These are phyloP conservation scores for Halcyon smyrnensis DNA, from an alignment of 2,797 vertebrate genomes.

Conservation along the genomic window DNA sequence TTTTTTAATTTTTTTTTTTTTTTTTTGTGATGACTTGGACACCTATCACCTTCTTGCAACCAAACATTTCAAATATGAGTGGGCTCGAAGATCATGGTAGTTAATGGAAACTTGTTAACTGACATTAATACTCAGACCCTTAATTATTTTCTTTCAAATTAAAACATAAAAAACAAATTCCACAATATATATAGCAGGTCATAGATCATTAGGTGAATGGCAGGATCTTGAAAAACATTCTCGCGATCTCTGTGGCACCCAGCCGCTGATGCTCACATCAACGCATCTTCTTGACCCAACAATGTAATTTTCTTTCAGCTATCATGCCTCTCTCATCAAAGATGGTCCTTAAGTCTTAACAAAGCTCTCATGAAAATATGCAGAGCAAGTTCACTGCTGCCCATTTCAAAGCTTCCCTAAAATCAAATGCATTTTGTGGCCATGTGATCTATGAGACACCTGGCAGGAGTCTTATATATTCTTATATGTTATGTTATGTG, in stretches of 20 bases:
- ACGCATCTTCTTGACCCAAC: neutral
- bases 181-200: neutral
- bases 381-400: neutral
- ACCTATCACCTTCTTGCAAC: neutral
- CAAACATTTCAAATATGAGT: neutral
- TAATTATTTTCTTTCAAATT: neutral
- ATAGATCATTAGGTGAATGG: fast-evolving
- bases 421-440: neutral
- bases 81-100: neutral
- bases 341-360: neutral
- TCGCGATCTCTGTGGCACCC: neutral
- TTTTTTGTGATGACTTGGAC: neutral
- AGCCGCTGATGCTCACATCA: neutral
- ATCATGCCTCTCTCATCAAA: neutral
- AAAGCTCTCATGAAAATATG: neutral
- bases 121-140: neutral
- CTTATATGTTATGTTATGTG: neutral
- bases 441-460: neutral
- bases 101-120: neutral
- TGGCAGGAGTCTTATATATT: neutral
- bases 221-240: neutral
- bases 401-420: neutral
- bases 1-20: neutral
- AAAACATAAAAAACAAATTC: neutral
- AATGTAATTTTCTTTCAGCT: neutral